phyloP scores from a whole-genome alignment of 2,888 invertebrate genomes.

The Microctonus brassicae region DNA sequence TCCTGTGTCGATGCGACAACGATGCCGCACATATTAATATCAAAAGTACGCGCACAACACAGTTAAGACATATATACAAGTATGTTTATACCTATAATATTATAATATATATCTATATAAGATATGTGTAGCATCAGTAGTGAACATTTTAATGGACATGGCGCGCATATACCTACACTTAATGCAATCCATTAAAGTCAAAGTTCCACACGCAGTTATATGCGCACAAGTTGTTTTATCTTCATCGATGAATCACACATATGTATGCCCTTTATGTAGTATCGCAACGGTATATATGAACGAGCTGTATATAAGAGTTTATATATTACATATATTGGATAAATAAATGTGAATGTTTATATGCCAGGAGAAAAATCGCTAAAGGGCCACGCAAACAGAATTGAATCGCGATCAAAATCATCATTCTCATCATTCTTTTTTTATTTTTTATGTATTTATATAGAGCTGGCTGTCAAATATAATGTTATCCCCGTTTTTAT shows the following conservation, averaged over 20 bases:
- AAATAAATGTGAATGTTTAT: too few species aligned
- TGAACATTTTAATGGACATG: slow-evolving; percentile 1
- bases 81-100: not conserved
- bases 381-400: slow-evolving; percentile 23
- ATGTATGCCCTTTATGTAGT: not conserved
- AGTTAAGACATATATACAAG: not conserved
- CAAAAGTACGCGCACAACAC: slow-evolving; percentile 1
- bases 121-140: not conserved
- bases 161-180: slow-evolving; percentile 33
- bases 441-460: not conserved
- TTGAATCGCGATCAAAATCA: slow-evolving; percentile 18
- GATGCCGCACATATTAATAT: slow-evolving; percentile 3
- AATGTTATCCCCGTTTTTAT: not conserved
- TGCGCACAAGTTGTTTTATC: slow-evolving; percentile 17
- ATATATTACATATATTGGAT: not conserved
- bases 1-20: slow-evolving; percentile 40
- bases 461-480: not conserved
- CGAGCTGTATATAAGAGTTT: not conserved
- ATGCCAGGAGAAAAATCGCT: slow-evolving; percentile 17
- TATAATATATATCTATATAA: slow-evolving; percentile 1
- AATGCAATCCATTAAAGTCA: slow-evolving; percentile 49
- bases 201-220: slow-evolving; percentile 31
- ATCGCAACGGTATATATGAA: not conserved
- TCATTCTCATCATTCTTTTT: not conserved
- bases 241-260: slow-evolving; percentile 8